A percentile compares a stretch with the other conserved stretches of the same genome.
These are phyloP conservation scores for Coregonus sp. DNA, from an alignment of 2,797 vertebrate genomes.

Conservation along the genomic window DNA sequence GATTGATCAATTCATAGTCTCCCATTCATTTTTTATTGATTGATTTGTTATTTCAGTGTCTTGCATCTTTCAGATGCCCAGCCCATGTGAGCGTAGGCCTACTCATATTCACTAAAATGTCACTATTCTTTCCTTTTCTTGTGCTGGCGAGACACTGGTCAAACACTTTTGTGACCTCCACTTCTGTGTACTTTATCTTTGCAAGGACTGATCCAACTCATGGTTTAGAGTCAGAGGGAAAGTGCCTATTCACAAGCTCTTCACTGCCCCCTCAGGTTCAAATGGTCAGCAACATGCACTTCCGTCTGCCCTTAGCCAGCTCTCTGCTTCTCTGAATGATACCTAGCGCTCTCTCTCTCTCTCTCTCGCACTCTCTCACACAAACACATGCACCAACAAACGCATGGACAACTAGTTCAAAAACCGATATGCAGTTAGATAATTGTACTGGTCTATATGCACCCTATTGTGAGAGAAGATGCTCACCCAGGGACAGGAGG, in stretches of 20 bases:
- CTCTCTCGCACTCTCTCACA: slow-evolving; percentile 11
- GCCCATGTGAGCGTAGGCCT: background rate
- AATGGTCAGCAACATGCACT: slow-evolving; percentile 53
- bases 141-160: background rate
- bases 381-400: slow-evolving; percentile 30
- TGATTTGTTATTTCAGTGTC: background rate
- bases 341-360: slow-evolving; percentile 37
- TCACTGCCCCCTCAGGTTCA: slow-evolving; percentile 60
- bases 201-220: background rate
- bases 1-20: background rate
- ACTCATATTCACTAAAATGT: background rate
- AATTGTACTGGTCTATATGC: background rate
- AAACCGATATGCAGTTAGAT: background rate
- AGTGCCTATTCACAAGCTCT: slow-evolving; percentile 48
- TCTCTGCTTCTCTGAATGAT: slow-evolving; percentile 41
- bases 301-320: slow-evolving; percentile 64
- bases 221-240: background rate
- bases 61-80: background rate
- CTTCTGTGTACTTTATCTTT: background rate
- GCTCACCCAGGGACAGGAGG: background rate
- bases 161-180: background rate
- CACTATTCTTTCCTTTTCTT: background rate
- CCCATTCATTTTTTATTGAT: background rate
- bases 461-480: background rate
- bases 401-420: slow-evolving; percentile 8